Percentiles rank a stretch among this genome's conserved stretches.
phyloP scores from a whole-genome alignment of 1,140 invertebrate species.

The Littorina saxatilis region DNA sequence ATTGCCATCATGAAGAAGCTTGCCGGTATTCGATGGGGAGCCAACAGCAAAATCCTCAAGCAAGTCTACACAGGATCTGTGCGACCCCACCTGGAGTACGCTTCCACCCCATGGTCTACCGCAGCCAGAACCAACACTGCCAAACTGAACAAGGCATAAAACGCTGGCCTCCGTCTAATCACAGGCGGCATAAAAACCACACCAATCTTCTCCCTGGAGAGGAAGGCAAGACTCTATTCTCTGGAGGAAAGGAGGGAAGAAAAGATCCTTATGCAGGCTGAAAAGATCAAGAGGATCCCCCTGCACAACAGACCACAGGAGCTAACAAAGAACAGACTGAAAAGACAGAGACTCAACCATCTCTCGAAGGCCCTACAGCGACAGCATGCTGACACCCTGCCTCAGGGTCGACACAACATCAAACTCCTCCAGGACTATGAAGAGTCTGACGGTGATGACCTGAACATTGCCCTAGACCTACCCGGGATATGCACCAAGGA shows the following conservation, averaged over 20 bases:
- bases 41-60: constrained; percentile 25
- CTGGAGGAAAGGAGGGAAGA: not conserved
- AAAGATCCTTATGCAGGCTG: not conserved
- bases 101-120: constrained; percentile 18
- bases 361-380: not conserved
- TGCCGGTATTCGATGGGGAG: constrained; percentile 26
- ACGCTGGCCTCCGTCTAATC: not conserved
- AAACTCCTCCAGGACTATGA: not conserved
- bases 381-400: too few relatives aligned
- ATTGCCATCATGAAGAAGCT: constrained; percentile 32
- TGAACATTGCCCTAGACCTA: not conserved
- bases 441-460: too few relatives aligned
- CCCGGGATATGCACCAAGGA: not conserved
- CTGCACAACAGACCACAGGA: not conserved
- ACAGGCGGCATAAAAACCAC: constrained; percentile 37
- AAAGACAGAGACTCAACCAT: not conserved
- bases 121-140: constrained; percentile 7
- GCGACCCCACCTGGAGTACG: constrained; percentile 18
- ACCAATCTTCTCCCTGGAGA: constrained; percentile 25
- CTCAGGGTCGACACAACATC: not conserved
- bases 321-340: constrained; percentile 6
- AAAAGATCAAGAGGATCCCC: constrained; percentile 9
- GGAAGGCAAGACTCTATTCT: not conserved
- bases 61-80: constrained; percentile 25
- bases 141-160: constrained; percentile 8